Evolutionary conservation across 2,797 vertebrate genomes (phyloP).

Genomic region (Anas bernieri): DNA sequence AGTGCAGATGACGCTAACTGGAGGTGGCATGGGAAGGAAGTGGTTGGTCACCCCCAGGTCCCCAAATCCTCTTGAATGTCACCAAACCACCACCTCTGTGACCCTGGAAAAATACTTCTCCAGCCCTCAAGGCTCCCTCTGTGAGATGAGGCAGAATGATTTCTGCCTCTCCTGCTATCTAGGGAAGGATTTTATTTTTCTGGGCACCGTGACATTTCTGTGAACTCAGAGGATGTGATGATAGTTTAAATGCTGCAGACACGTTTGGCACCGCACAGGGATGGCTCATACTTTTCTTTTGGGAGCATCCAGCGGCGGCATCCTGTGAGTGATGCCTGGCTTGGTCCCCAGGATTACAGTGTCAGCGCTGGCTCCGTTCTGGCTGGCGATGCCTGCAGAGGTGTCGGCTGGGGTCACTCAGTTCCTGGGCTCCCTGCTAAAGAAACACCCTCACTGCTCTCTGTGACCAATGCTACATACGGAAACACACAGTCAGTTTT

Average conservation of each 20-base stretch:
- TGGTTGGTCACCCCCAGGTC: too few relatives aligned
- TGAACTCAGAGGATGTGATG: neutral
- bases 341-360: neutral
- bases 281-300: neutral
- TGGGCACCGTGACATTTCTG: neutral
- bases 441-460: neutral
- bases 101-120: neutral
- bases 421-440: neutral
- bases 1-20: rapidly evolving
- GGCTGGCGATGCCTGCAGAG: neutral
- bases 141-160: rapidly evolving
- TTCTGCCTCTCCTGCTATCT: neutral
- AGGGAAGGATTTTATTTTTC: neutral
- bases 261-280: neutral
- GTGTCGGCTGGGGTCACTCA: constrained; percentile 13
- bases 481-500: neutral
- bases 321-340: neutral
- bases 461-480: neutral
- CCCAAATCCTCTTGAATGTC: neutral
- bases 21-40: neutral
- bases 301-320: neutral
- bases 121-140: rapidly evolving
- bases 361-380: neutral
- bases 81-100: rapidly evolving
- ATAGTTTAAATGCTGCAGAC: neutral